phyloP scores from a whole-genome alignment of 2,797 vertebrate genomes.

The Xenopus petersii region DNA sequence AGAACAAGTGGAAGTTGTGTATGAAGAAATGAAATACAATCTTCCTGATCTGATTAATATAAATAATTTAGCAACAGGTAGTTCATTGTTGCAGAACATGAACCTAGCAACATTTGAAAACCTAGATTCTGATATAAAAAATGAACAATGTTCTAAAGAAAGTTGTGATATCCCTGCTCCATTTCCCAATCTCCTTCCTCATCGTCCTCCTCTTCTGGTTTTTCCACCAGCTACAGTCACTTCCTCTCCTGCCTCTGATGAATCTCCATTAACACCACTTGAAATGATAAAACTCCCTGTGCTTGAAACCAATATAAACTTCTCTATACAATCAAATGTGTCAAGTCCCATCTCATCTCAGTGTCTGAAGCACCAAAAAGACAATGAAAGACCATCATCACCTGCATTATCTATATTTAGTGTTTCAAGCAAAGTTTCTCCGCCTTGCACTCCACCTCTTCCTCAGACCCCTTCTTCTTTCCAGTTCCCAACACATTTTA shows the following conservation, averaged over 20 bases:
- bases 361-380: slow-evolving; percentile 71
- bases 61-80: slow-evolving; percentile 59
- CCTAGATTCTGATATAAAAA: slow-evolving; percentile 41
- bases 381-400: slow-evolving; percentile 77
- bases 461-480: slow-evolving; percentile 70
- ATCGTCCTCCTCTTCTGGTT: slow-evolving; percentile 91
- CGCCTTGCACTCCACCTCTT: slow-evolving; percentile 80
- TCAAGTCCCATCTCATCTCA: slow-evolving; percentile 87
- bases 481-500: slow-evolving; percentile 79
- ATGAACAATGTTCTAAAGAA: slow-evolving; percentile 64
- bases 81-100: slow-evolving; percentile 70
- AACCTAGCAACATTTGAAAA: slow-evolving; percentile 55
- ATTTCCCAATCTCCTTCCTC: slow-evolving; percentile 91
- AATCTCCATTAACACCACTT: slow-evolving; percentile 91
- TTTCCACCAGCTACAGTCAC: slow-evolving; percentile 91
- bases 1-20: slow-evolving; percentile 85
- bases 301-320: slow-evolving; percentile 90
- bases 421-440: slow-evolving; percentile 76
- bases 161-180: slow-evolving; percentile 88
- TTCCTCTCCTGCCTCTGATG: slow-evolving; percentile 92
- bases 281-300: slow-evolving; percentile 95
- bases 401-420: slow-evolving; percentile 74
- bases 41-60: slow-evolving; percentile 67
- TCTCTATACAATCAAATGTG: slow-evolving; percentile 73
- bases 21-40: slow-evolving; percentile 97